Evolutionary conservation across 2,113 vertebrate species (phyloP), one percentile per base, ranked within the genome.

Genomic region (Protobothrops flavoviridis): DNA sequence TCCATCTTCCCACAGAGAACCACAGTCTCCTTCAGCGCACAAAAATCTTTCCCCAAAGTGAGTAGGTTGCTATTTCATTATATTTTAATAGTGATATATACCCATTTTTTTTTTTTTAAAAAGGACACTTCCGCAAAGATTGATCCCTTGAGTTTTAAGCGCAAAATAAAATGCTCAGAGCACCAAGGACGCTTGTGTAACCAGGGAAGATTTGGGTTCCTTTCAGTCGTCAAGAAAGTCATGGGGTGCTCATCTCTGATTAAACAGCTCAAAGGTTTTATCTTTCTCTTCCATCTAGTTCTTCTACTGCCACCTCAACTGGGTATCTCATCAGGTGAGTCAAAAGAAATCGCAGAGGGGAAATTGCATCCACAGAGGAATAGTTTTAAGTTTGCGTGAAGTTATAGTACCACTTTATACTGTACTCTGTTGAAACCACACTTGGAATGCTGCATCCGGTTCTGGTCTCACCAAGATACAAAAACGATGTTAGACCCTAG

Each of bases 301-400:
- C 96, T 90, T 29, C 94, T n/a, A 45, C 33, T 9, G 24, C 96
- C 61, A 98, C 97, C 90, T 95, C 97, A n/a, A 94, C 96, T 0
- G 98, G 98, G n/a, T 98, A 98, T 59, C 98, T 98, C 93, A 98
- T 98, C 96, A 98, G 98, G 98, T 98, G 93, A 92, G 97, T 97
- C 12, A 43, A 29, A 1, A 6, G 86, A 57, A 74, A 1, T 13
- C 20, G 48, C 29, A n/a, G 29, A n/a, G 12, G 0, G 64, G 48
- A 9, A 50, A 50, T 15, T n/a, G 64, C 29, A 69, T 69, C 64
- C 12, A 2, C 64, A n/a, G 61, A 69, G 13, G 11, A 12, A 13
- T 13, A n/a, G 12, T n/a, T 15, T n/a, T 29, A n/a, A n/a, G 1
- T 69, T 69, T 1, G n/a, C 4, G 0, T n/a, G 29, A 69, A n/a